phyloP scores from a whole-genome alignment of 2,888 invertebrate species.

The Epinotia nisella region DNA sequence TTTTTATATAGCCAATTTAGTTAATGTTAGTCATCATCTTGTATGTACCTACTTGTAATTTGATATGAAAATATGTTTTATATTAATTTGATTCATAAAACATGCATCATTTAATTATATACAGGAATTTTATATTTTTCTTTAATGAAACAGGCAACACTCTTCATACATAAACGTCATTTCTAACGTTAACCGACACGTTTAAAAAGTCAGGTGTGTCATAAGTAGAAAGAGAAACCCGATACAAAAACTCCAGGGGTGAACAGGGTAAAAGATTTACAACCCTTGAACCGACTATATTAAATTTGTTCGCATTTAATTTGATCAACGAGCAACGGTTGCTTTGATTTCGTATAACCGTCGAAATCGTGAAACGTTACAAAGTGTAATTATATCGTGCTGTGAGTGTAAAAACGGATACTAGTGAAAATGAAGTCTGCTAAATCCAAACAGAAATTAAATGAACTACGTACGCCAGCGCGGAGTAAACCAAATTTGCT shows the following conservation, averaged over 20 bases:
- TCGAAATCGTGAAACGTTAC: conserved; percentile 55
- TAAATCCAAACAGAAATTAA: conserved; percentile 77
- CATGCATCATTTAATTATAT: no score
- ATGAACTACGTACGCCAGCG: conserved; percentile 77
- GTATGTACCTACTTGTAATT: no score
- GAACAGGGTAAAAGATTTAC: conserved; percentile 50
- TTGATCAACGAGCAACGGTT: conserved; percentile 71
- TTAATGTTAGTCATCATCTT: no score
- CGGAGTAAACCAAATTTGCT: conserved; percentile 75
- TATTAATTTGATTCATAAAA: no score
- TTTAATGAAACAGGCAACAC: conserved; percentile 14
- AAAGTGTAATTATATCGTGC: conserved; percentile 52
- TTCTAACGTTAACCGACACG: conserved; percentile 52
- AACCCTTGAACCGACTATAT: conserved; percentile 40
- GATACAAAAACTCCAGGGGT: not conserved
- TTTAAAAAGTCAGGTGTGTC: conserved; percentile 48
- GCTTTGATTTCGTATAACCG: conserved; percentile 70
- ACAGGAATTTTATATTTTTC: no score
- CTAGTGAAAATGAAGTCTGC: conserved; percentile 74
- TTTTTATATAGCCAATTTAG: no score
- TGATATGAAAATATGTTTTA: no score
- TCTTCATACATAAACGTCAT: conserved; percentile 3
- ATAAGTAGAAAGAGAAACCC: conserved; percentile 50
- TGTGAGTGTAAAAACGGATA: conserved; percentile 53
- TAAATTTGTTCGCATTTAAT: conserved; percentile 49